A percentile compares a stretch with the other conserved stretches of the same genome.
Conservation (phyloP, 2,888 invertebrate genomes). For the Mantis religiosa region DNA sequence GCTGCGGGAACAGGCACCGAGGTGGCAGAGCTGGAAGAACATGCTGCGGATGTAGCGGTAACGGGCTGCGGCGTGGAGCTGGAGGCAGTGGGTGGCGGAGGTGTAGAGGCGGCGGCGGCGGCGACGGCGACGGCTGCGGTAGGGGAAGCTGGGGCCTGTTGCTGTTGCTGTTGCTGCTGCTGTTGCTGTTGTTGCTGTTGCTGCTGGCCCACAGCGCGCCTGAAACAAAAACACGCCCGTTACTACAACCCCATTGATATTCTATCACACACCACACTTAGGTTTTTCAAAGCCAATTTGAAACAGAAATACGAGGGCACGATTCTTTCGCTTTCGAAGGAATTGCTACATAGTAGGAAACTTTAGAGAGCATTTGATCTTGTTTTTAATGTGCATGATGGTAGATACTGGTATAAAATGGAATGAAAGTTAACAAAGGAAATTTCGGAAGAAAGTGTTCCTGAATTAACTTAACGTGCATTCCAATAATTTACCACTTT, state of each 20-base stretch:
- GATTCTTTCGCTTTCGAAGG: too few species aligned
- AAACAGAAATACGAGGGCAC: too few species aligned
- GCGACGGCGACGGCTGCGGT: neutral
- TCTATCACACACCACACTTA: too few species aligned
- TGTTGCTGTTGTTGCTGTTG: neutral
- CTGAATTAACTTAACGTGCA: too few species aligned
- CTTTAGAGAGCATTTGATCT: too few species aligned
- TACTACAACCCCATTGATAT: neutral
- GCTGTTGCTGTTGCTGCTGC: neutral
- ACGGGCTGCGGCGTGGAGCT: neutral
- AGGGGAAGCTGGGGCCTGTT: neutral
- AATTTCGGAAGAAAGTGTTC: too few species aligned
- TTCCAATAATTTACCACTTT: too few species aligned
- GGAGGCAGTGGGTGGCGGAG: neutral
- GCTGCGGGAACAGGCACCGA: neutral
- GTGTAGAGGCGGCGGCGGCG: constrained; percentile 6
- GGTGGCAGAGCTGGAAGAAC: neutral
- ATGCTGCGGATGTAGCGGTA: neutral
- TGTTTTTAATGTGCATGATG: too few species aligned
- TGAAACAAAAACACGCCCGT: neutral
- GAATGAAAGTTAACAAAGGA: too few species aligned
- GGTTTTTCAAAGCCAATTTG: too few species aligned
- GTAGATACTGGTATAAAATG: too few species aligned
- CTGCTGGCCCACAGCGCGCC: constrained; percentile 6
- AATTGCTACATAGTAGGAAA: too few species aligned